These are phyloP conservation scores for Ramphastos sulfuratus DNA, from an alignment of 2,113 vertebrate species.

Conservation along the genomic window DNA sequence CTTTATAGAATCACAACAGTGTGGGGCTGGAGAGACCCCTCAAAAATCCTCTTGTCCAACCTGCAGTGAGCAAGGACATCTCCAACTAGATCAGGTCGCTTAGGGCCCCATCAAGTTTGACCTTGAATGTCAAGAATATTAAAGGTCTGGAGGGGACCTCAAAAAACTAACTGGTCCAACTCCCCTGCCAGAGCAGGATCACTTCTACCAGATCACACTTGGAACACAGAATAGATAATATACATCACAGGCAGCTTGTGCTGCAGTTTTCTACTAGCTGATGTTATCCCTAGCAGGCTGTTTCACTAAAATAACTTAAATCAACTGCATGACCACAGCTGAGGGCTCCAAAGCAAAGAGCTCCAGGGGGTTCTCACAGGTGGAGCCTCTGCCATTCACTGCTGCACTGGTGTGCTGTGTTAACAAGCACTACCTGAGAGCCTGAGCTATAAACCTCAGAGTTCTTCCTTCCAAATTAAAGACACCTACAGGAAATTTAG, in stretches of 20 bases:
- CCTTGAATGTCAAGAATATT: no score
- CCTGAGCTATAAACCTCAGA: background rate
- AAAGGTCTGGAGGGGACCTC: no score
- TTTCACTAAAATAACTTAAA: background rate
- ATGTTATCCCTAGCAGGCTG: background rate
- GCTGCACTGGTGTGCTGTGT: background rate
- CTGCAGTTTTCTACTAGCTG: background rate
- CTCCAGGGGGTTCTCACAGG: background rate
- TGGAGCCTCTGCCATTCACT: rapidly evolving
- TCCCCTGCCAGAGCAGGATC: no score
- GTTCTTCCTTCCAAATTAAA: background rate
- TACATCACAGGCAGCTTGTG: background rate
- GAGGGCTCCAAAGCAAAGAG: background rate
- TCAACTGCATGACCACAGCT: background rate
- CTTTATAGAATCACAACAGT: no score
- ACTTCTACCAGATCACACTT: no score
- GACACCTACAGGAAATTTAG: background rate
- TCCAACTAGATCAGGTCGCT: no score
- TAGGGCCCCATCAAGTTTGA: no score
- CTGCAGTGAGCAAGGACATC: no score
- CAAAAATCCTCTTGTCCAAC: no score
- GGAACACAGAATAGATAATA: no score
- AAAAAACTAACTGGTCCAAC: no score
- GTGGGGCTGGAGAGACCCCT: no score
- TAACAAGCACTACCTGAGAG: background rate